phyloP scores from a whole-genome alignment of 2,113 vertebrate species.

The Phoenicopterus ruber region DNA sequence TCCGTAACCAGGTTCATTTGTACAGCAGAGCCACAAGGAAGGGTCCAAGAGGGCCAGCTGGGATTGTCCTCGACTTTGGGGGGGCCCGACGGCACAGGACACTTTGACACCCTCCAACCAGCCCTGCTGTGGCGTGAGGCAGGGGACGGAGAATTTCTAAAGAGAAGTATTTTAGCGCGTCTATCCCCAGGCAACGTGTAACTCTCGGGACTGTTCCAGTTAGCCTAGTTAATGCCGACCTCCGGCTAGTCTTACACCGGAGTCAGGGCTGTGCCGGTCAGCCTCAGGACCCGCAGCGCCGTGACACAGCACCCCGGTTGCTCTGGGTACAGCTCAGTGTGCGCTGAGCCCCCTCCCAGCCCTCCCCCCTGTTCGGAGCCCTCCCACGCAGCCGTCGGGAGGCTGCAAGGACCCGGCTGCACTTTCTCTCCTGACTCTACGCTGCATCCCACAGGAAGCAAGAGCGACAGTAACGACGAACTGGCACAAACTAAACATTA shows the following conservation, averaged over 20 bases:
- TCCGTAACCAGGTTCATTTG: neutral
- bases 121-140: neutral
- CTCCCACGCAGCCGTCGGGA: neutral
- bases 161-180: neutral
- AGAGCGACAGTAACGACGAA: neutral
- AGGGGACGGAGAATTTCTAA: neutral
- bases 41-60: neutral
- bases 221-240: neutral
- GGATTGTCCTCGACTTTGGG: neutral
- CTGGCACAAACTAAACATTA: neutral
- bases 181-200: neutral
- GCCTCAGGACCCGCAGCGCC: neutral
- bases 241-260: rapidly evolving
- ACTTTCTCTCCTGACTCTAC: neutral
- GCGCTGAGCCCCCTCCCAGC: neutral
- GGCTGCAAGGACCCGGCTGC: neutral
- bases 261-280: neutral
- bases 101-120: neutral
- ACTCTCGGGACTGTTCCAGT: neutral
- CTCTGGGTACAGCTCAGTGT: neutral
- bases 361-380: neutral
- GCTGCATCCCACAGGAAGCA: neutral
- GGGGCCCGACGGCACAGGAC: neutral
- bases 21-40: neutral
- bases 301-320: neutral